Conservation (phyloP, 2,797 vertebrate genomes). For the Myotis vivesi region DNA sequence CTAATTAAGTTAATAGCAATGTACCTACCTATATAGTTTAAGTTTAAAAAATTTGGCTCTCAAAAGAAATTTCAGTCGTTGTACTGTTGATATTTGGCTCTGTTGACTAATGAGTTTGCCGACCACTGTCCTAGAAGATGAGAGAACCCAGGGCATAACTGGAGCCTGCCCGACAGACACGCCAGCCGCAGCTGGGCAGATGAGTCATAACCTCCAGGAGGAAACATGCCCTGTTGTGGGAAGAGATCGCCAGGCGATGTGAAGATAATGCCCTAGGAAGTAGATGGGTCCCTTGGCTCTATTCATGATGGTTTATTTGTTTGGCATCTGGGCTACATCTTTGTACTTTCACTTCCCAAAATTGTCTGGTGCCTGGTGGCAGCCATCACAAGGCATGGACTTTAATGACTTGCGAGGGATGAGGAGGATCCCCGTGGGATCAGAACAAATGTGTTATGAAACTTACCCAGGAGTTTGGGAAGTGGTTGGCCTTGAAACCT, state of each 20-base stretch:
- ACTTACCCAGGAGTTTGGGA: neutral
- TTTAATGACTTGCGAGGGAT: neutral
- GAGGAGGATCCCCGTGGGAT: neutral
- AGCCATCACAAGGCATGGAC: neutral
- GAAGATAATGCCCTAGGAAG: neutral
- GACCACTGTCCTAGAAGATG: neutral
- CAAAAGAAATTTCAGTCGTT: no score
- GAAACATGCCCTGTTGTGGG: neutral
- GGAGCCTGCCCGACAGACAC: neutral
- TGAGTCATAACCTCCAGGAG: neutral
- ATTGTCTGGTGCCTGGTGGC: neutral
- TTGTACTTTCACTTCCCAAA: neutral
- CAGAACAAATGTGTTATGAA: neutral
- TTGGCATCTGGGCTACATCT: neutral
- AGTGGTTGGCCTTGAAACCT: neutral
- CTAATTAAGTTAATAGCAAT: no score
- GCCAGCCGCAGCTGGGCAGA: neutral
- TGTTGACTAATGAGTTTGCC: no score
- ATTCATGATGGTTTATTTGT: neutral
- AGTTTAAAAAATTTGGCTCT: no score
- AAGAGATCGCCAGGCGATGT: neutral
- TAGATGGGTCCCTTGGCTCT: neutral
- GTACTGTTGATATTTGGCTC: no score
- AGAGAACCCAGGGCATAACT: neutral
- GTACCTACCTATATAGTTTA: no score